phyloP scores from a whole-genome alignment of 2,113 vertebrate genomes.

The Oryzias celebensis region DNA sequence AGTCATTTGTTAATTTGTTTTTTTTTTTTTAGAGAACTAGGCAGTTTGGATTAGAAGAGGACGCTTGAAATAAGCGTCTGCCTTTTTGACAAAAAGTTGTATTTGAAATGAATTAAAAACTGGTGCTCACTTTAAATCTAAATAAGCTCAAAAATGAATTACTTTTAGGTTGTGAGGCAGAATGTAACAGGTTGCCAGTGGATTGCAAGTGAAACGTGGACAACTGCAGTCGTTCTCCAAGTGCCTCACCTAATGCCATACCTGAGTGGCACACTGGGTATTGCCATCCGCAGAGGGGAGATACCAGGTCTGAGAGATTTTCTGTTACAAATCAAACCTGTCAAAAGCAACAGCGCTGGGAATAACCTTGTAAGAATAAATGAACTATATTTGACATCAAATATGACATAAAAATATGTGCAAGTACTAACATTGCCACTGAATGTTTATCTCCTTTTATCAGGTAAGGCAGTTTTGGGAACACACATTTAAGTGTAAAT shows the following conservation, averaged over 20 bases:
- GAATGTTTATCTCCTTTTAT: neutral
- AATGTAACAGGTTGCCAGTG: constrained; percentile 66
- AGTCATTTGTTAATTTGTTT: too few species aligned
- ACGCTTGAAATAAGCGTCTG: neutral
- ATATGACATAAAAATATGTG: neutral
- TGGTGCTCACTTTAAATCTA: neutral
- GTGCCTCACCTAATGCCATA: constrained; percentile 47
- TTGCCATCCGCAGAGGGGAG: constrained; percentile 72
- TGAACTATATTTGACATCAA: neutral
- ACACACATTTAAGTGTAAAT: constrained; percentile 24
- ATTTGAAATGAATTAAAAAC: neutral
- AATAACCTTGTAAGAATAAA: constrained; percentile 55
- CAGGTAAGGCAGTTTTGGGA: constrained; percentile 31
- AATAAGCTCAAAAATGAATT: neutral
- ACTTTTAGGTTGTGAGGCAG: constrained; percentile 26
- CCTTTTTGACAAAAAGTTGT: neutral
- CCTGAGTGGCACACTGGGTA: constrained; percentile 72
- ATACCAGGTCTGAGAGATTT: constrained; percentile 67
- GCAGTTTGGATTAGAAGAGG: neutral
- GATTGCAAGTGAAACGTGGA: constrained; percentile 76
- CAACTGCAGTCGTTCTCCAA: constrained; percentile 54
- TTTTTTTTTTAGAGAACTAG: neutral
- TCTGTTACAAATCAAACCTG: constrained; percentile 51
- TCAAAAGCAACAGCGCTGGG: constrained; percentile 14
- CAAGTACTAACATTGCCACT: neutral